phyloP scores from a whole-genome alignment of 2,888 invertebrate species.

The Cantharis lateralis region DNA sequence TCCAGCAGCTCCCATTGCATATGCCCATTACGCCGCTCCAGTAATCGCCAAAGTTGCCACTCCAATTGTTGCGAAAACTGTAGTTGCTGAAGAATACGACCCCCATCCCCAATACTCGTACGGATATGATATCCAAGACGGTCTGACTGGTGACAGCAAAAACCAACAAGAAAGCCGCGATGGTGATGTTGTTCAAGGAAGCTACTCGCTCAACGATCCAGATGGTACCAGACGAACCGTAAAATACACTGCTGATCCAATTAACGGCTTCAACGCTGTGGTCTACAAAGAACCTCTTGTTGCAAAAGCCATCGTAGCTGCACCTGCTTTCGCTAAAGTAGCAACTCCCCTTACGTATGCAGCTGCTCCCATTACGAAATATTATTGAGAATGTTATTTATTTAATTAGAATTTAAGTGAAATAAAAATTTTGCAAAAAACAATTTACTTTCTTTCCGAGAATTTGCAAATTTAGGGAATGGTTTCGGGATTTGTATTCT shows the following conservation, averaged over 20 bases:
- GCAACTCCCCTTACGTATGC: not conserved
- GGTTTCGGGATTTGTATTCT: too few species aligned
- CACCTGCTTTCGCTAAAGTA: slow-evolving; percentile 39
- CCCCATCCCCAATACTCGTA: slow-evolving; percentile 62
- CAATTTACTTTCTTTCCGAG: too few species aligned
- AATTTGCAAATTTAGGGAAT: too few species aligned
- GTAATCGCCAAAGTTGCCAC: slow-evolving; percentile 48
- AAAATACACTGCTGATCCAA: slow-evolving; percentile 63
- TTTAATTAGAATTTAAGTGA: not conserved
- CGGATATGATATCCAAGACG: slow-evolving; percentile 61
- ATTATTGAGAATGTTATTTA: not conserved
- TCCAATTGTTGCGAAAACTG: slow-evolving; percentile 43
- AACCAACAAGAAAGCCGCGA: slow-evolving; percentile 60
- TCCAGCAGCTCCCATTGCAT: not conserved
- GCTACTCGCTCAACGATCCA: slow-evolving; percentile 61
- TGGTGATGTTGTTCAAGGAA: slow-evolving; percentile 62
- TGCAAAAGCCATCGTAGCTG: slow-evolving; percentile 52
- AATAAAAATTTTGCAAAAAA: not conserved
- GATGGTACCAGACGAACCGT: slow-evolving; percentile 62
- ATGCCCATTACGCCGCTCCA: slow-evolving; percentile 49
- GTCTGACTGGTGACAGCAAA: slow-evolving; percentile 61
- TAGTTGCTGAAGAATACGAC: slow-evolving; percentile 54
- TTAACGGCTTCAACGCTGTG: slow-evolving; percentile 64
- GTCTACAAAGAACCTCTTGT: slow-evolving; percentile 59
- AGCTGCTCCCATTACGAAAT: slow-evolving; percentile 29